Evolutionary conservation across 2,797 vertebrate genomes (phyloP), one percentile per base, ranked within the genome.

Genomic region (Leuciscus waleckii): DNA sequence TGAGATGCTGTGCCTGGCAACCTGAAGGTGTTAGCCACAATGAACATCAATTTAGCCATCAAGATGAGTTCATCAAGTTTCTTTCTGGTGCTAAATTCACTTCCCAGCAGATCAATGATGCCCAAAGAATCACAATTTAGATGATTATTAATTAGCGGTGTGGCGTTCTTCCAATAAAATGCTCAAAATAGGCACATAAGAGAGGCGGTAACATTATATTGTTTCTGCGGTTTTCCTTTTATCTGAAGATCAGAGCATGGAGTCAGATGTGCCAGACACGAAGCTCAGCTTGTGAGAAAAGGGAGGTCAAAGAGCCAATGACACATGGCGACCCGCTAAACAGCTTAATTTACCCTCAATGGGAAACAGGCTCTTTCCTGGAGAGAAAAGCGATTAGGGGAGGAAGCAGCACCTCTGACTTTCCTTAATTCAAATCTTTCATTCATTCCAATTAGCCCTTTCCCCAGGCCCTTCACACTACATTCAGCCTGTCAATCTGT

Each of bases 401-500:
- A 75, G 16, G 79, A 88, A 90, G 79, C 43, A 16, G 89, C 91
- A 93, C 92, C 90, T 92, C 92, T 92, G 90, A 88, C 91, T 90
- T 93, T 89, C 77, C 87, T 93, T 90, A 90, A 93, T 92, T 90
- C 90, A 93, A 92, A 93, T 92, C 88, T 91, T 91, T 87, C 82
- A 92, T 93, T 93, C 89, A 91, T 89, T 79, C 87, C 90, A 92
- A 94, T 94, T 94, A 94, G 89, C 92, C 91, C 92, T 90, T 93
- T 86, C 90, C 89, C 87, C 85, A 75, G 89, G 86, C 86, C 82
- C 16, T 84, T 87, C 89, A 87, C 86, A 79, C 88, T 89, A 86
- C 87, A 85, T 90, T 92, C 87, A 89, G 69, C 41, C 90, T 93
- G 89, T 92, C 93, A 93, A 87, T 88, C 85, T 73, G 43, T 77